phyloP scores from a whole-genome alignment of 1,140 invertebrate species.

The Dolichoris vasculosae region DNA sequence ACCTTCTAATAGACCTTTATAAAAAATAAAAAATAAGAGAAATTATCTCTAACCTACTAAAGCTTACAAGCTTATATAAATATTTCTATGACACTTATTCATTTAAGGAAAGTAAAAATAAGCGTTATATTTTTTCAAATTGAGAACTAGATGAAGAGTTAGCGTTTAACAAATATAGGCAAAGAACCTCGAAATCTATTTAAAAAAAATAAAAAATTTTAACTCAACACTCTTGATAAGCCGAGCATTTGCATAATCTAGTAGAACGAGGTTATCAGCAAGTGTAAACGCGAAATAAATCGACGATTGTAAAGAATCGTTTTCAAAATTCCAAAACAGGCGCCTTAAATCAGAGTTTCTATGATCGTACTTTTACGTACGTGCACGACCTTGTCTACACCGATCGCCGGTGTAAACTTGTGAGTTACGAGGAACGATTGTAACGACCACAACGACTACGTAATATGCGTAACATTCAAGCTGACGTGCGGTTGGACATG shows the following conservation, averaged over 20 bases:
- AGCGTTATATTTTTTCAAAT: too few species aligned
- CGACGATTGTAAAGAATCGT: constrained; percentile 24
- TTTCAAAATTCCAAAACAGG: neutral
- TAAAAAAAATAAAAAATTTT: too few species aligned
- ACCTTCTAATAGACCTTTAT: too few species aligned
- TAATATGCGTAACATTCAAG: constrained; percentile 41
- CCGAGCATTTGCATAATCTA: neutral
- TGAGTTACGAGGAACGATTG: neutral
- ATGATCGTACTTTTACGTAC: neutral
- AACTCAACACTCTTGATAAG: too few species aligned
- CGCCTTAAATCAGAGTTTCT: neutral
- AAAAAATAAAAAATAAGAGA: too few species aligned
- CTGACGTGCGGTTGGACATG: neutral
- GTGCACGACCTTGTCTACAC: constrained; percentile 11
- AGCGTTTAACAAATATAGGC: too few species aligned
- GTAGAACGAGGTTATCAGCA: neutral
- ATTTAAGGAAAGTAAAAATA: too few species aligned
- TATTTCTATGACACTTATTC: too few species aligned
- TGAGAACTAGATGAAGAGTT: too few species aligned
- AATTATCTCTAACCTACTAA: too few species aligned
- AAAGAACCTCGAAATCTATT: too few species aligned
- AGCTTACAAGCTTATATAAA: too few species aligned
- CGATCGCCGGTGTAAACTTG: neutral
- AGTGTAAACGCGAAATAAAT: constrained; percentile 27
- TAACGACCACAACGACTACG: constrained; percentile 28